Conservation (phyloP, 2,113 vertebrate genomes). For the Noturus placidus region DNA sequence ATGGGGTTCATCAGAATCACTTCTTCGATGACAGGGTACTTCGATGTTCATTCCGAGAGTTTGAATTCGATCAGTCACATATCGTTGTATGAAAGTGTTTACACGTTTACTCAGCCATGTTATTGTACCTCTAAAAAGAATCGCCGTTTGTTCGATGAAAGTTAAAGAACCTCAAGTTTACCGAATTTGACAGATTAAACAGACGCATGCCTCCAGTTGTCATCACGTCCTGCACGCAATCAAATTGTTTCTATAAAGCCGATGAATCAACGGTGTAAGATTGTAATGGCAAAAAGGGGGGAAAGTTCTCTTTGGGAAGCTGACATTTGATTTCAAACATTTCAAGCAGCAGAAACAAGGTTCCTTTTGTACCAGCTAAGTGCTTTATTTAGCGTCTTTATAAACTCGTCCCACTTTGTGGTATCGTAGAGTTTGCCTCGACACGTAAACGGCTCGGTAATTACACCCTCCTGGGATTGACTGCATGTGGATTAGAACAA, state of each 20-base stretch:
- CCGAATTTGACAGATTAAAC: conserved; percentile 34
- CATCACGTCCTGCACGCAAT: conserved; percentile 36
- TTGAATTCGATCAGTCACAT: not conserved
- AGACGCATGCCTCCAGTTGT: conserved; percentile 34
- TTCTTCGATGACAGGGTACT: not conserved
- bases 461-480: conserved; percentile 33
- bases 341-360: conserved; percentile 46
- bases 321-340: conserved; percentile 39
- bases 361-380: conserved; percentile 44
- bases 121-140: not conserved
- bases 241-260: conserved; percentile 38
- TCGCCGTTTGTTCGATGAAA: conserved; percentile 27
- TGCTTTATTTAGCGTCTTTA: conserved; percentile 38
- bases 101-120: not conserved
- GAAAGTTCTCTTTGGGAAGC: conserved; percentile 25
- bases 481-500: conserved; percentile 36
- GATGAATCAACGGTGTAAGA: conserved; percentile 36
- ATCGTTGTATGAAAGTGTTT: not conserved
- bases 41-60: not conserved
- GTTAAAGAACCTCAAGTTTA: conserved; percentile 31
- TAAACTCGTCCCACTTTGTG: conserved; percentile 32
- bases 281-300: not conserved
- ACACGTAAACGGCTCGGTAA: conserved; percentile 21
- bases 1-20: not conserved
- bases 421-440: conserved; percentile 39